Evolutionary conservation across 2,888 invertebrate species (phyloP), one percentile per base, ranked within the genome.

Genomic region (Ophion ellenae): DNA sequence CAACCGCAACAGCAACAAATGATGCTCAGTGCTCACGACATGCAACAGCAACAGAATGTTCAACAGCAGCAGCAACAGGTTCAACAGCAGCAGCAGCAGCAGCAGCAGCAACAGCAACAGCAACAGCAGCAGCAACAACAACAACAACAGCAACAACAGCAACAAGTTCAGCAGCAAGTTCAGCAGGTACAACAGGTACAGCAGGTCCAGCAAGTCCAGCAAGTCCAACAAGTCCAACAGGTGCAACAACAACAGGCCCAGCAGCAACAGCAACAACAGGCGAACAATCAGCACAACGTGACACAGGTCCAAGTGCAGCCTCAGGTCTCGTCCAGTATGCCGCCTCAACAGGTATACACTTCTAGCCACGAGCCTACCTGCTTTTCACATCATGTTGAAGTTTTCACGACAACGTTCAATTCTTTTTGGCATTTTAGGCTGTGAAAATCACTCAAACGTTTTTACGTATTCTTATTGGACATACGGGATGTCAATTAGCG

Each of bases 261-360:
- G 24, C 91, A 89, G 28, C 91, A 91, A 40, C 91, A 92, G 53
- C 93, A 92, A 69, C 91, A 92, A 77, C 92, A 90, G 63, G 87
- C 87, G 6, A 92, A 90, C 88, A 92, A 92, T 75, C 93, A 90
- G 4, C 94, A 94, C 81, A 94, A 91, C 87, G 93, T 93, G 64
- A 90, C 93, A 17, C 94, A 94, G 87, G 93, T 93, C 71, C 93
- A 93, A 89, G 93, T 93, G 63, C 93, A 93, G 85, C 92, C 94
- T 40, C 94, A 94, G 88, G 94, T 94, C 86, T 93, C 94, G 84
- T 94, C 95, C 28, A 93, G 91, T 84, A 94, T 94, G 94, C 94
- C 92, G 90, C 95, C 93, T 89, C 95, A 90, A 92, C 93, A 94
- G 92, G 93, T 93, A 89, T 36, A 53, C 53, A 4, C 53, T 5